Conservation (phyloP, 2,888 invertebrate species). For the Electrophaes corylata region DNA sequence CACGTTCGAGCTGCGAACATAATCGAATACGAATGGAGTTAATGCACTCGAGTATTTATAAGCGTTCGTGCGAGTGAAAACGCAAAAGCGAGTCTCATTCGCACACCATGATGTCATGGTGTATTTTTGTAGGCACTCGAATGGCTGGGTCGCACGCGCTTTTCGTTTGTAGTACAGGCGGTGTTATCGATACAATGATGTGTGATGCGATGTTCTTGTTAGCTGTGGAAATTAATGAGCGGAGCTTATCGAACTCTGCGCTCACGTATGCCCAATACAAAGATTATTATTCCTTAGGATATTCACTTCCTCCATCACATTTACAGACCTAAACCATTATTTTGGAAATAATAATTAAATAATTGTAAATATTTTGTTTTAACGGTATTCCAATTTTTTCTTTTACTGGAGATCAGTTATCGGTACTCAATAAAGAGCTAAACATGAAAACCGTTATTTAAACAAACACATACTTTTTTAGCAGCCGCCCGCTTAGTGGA, state of each 20-base stretch:
- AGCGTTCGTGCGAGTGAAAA: conserved; percentile 58
- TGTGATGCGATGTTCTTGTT: conserved; percentile 48
- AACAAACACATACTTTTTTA: too few species aligned
- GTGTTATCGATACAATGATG: conserved; percentile 55
- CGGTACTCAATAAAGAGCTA: too few species aligned
- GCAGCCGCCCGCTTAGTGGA: too few species aligned
- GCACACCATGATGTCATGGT: conserved; percentile 82
- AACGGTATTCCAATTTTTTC: too few species aligned
- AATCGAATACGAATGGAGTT: conserved; percentile 69
- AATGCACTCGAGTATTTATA: conserved; percentile 73
- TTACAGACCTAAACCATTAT: neutral
- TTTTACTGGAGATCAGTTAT: neutral
- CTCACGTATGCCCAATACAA: neutral
- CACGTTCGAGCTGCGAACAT: conserved; percentile 49
- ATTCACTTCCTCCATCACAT: neutral
- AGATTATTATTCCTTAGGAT: neutral
- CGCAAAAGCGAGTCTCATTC: conserved; percentile 56
- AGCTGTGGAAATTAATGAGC: conserved; percentile 32
- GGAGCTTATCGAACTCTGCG: conserved; percentile 17
- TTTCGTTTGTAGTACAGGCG: conserved; percentile 70
- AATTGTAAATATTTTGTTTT: neutral
- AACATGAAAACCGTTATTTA: too few species aligned
- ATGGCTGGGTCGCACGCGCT: conserved; percentile 68
- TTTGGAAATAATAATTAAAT: neutral
- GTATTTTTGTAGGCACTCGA: conserved; percentile 75